Percentiles rank a stretch among this genome's conserved stretches.
phyloP scores from a whole-genome alignment of 2,797 vertebrate genomes.

The Hybognathus amarus region DNA sequence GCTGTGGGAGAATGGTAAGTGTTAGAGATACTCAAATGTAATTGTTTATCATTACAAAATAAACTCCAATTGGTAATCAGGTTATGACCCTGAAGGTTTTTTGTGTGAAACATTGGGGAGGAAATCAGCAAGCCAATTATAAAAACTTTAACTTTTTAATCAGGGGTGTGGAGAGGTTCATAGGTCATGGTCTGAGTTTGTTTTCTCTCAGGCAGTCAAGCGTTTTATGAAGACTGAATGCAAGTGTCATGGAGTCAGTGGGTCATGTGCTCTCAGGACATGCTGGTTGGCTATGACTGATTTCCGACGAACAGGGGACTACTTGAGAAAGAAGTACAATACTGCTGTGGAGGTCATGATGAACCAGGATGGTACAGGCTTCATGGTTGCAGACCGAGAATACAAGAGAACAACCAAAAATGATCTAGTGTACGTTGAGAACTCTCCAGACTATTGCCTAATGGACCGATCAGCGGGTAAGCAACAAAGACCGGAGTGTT shows the following conservation, averaged over 20 bases:
- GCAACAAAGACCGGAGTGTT: conserved; percentile 11
- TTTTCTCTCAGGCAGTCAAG: conserved; percentile 89
- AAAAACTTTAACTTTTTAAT: neutral
- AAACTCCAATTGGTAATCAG: neutral
- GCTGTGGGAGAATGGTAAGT: conserved; percentile 95
- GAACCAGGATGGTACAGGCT: conserved; percentile 96
- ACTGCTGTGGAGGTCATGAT: conserved; percentile 94
- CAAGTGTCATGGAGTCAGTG: conserved; percentile 97
- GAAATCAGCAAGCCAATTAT: neutral
- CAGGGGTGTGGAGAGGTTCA: neutral
- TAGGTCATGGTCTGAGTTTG: conserved; percentile 58
- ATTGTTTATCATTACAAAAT: neutral
- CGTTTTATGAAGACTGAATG: conserved; percentile 98
- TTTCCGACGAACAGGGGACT: conserved; percentile 93
- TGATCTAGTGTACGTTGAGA: conserved; percentile 96
- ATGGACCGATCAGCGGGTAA: conserved; percentile 92
- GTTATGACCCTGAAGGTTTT: neutral
- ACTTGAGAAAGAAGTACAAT: conserved; percentile 92
- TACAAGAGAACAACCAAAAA: conserved; percentile 91
- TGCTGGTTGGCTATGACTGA: conserved; percentile 97
- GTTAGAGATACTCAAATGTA: neutral
- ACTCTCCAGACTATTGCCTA: conserved; percentile 95
- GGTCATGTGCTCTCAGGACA: conserved; percentile 95
- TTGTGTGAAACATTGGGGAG: neutral
- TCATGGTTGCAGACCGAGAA: conserved; percentile 89